Evolutionary conservation across 2,113 vertebrate species (phyloP).

Genomic region (Ptyas mucosa): DNA sequence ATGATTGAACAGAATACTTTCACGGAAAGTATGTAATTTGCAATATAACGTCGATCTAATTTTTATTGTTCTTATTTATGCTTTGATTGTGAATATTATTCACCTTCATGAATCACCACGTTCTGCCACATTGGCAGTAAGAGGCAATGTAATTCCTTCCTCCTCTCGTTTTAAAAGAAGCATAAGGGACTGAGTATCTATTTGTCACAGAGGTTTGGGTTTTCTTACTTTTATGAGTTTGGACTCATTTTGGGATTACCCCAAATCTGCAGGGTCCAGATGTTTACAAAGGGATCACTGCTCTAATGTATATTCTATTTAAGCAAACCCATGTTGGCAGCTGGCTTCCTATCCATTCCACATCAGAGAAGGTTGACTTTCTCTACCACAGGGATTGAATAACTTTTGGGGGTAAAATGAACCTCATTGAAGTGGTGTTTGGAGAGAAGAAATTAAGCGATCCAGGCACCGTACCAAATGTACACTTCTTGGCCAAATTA

Average conservation of each 20-base stretch:
- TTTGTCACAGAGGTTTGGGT: slow-evolving; percentile 2
- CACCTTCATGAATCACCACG: neutral
- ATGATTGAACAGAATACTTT: neutral
- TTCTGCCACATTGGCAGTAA: neutral
- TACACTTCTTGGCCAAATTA: slow-evolving; percentile 44
- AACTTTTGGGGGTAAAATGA: slow-evolving; percentile 53
- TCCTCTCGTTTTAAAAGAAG: neutral
- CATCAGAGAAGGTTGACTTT: slow-evolving; percentile 58
- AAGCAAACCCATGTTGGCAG: slow-evolving; percentile 42
- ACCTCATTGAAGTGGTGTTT: slow-evolving; percentile 59
- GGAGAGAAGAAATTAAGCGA: slow-evolving; percentile 52
- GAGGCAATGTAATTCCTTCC: neutral
- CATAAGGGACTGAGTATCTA: neutral
- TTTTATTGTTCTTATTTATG: neutral
- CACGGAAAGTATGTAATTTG: neutral
- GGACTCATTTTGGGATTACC: slow-evolving; percentile 15
- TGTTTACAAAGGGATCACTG: slow-evolving; percentile 43
- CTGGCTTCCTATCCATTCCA: slow-evolving; percentile 50
- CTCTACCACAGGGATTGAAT: slow-evolving; percentile 47
- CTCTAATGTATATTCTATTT: slow-evolving; percentile 32
- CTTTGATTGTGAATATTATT: neutral
- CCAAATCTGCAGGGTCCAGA: slow-evolving; percentile 40
- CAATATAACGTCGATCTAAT: neutral
- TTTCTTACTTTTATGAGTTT: slow-evolving; percentile 33
- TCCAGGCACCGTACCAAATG: slow-evolving; percentile 39